These are phyloP conservation scores for Xestia rhomboidea DNA, from an alignment of 2,888 invertebrate species.

Conservation along the genomic window DNA sequence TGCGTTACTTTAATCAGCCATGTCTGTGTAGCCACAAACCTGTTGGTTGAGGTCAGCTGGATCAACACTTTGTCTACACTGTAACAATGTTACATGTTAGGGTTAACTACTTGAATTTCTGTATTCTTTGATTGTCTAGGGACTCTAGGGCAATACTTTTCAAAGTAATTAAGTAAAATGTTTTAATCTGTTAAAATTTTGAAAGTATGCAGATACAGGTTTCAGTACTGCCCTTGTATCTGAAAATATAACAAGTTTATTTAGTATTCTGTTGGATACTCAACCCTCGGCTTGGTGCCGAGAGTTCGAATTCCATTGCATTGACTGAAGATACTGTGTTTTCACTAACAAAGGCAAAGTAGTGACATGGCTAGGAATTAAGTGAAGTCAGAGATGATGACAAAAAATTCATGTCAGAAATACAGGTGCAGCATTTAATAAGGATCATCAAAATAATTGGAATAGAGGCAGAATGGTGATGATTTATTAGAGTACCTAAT, in stretches of 20 bases:
- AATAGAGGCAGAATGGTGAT: neutral
- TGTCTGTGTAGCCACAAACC: conserved; percentile 94
- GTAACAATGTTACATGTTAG: conserved; percentile 70
- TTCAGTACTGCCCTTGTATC: neutral
- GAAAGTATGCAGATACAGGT: neutral
- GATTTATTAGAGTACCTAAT: neutral
- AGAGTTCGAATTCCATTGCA: neutral
- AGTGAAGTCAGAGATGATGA: neutral
- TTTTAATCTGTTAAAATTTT: no score
- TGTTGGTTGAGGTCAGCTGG: conserved; percentile 92
- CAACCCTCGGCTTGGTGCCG: neutral
- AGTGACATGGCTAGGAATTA: neutral
- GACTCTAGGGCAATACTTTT: neutral
- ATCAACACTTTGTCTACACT: conserved; percentile 94
- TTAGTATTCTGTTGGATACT: neutral
- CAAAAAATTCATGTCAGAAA: neutral
- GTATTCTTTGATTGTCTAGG: neutral
- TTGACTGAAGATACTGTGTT: neutral
- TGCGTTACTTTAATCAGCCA: conserved; percentile 96
- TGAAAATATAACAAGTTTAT: neutral
- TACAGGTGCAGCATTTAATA: neutral
- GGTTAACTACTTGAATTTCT: neutral
- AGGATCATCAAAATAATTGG: neutral
- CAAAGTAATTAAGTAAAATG: neutral
- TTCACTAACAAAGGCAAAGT: neutral